A percentile compares a stretch with the other conserved stretches of the same genome.
These are phyloP conservation scores for Abscondita cerata DNA, from an alignment of 2,888 invertebrate species.

Conservation along the genomic window DNA sequence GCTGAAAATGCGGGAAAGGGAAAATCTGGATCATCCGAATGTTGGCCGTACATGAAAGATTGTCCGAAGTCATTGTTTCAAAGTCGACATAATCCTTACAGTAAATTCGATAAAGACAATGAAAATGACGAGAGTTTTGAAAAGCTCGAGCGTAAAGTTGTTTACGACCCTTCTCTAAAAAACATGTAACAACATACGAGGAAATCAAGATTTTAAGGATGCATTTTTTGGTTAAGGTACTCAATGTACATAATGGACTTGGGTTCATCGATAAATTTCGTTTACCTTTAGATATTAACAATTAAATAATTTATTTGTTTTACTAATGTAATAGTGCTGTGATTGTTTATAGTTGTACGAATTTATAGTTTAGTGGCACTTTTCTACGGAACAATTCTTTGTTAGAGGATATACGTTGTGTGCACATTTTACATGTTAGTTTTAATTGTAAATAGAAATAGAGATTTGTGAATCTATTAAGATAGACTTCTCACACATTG, in stretches of 20 bases:
- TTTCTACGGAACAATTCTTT: too few relatives aligned
- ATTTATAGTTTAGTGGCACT: too few relatives aligned
- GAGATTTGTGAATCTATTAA: too few relatives aligned
- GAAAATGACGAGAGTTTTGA: neutral
- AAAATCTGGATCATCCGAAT: conserved; percentile 70
- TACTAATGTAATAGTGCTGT: conserved; percentile 6
- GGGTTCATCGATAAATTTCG: too few relatives aligned
- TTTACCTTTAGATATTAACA: too few relatives aligned
- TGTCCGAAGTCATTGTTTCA: conserved; percentile 84
- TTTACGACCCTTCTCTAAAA: conserved; percentile 3
- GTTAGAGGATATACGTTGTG: too few relatives aligned
- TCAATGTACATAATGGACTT: too few relatives aligned
- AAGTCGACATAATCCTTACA: conserved; percentile 63
- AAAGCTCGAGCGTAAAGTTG: conserved; percentile 1
- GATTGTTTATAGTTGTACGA: neutral
- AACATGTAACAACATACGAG: conserved; percentile 8
- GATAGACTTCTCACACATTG: too few relatives aligned
- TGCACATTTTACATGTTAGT: too few relatives aligned
- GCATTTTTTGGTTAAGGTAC: too few relatives aligned
- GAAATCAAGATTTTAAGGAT: too few relatives aligned
- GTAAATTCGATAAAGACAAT: conserved; percentile 28
- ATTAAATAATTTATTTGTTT: neutral
- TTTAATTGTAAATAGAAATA: too few relatives aligned
- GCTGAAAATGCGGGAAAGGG: conserved; percentile 80
- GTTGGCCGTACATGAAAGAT: conserved; percentile 83